Evolutionary conservation across 2,888 invertebrate genomes (phyloP).

Genomic region (Anthoptus insignis): DNA sequence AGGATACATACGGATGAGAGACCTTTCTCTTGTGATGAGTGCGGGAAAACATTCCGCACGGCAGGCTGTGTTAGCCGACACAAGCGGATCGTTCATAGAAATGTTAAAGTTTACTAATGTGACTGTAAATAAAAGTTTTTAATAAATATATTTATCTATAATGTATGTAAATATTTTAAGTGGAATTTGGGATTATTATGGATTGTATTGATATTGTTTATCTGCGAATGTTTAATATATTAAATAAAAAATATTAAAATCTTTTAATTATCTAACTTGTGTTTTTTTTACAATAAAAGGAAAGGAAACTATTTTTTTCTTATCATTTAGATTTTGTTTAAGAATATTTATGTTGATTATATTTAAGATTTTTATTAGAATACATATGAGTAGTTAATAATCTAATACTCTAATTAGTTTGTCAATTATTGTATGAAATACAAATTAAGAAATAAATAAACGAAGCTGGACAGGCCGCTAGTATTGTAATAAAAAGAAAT

Average conservation of each 20-base stretch:
- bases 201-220: not conserved
- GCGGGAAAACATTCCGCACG: slow-evolving; percentile 81
- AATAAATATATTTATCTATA: not conserved
- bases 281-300: not conserved
- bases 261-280: not conserved
- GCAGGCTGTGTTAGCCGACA: slow-evolving; percentile 82
- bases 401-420: too few relatives aligned
- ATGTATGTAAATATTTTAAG: not conserved
- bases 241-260: not conserved
- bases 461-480: too few relatives aligned
- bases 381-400: too few relatives aligned
- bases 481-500: too few relatives aligned
- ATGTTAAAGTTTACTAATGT: slow-evolving; percentile 37
- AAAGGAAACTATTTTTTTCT: too few relatives aligned
- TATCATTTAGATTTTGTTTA: too few relatives aligned
- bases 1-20: slow-evolving; percentile 82
- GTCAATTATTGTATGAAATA: too few relatives aligned
- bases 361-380: too few relatives aligned
- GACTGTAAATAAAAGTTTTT: too few relatives aligned
- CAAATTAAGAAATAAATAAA: too few relatives aligned
- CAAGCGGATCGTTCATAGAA: slow-evolving; percentile 74
- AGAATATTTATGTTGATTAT: too few relatives aligned
- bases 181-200: not conserved
- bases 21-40: slow-evolving; percentile 77
- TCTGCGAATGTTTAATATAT: not conserved